Conservation (phyloP, 2,113 vertebrate species). For the Labeo rohita region DNA sequence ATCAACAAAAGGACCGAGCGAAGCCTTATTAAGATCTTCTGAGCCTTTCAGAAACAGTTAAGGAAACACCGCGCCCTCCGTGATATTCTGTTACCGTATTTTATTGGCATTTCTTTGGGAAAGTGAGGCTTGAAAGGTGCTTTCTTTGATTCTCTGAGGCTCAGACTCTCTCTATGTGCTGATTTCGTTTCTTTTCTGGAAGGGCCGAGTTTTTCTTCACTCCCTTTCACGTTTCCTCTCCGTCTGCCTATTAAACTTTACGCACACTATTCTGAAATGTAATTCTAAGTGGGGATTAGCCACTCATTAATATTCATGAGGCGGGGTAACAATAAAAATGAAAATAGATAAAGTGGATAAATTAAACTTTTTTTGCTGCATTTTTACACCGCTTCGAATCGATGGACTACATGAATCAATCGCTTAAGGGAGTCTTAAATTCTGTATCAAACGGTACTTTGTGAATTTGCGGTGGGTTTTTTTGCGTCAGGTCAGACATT, state of each 20-base stretch:
- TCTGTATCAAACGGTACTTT: background rate
- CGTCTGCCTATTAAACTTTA: conserved; percentile 78
- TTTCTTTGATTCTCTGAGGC: conserved; percentile 73
- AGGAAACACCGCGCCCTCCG: conserved; percentile 76
- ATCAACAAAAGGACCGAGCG: conserved; percentile 80
- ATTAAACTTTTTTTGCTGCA: conserved; percentile 61
- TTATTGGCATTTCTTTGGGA: conserved; percentile 74
- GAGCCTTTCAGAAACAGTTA: conserved; percentile 77
- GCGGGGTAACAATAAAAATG: conserved; percentile 68
- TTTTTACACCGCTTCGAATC: conserved; percentile 35
- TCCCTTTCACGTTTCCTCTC: conserved; percentile 63
- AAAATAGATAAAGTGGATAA: conserved; percentile 65
- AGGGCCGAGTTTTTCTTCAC: conserved; percentile 58
- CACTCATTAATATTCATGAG: conserved; percentile 82
- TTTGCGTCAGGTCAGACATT: background rate
- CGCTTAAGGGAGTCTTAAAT: background rate
- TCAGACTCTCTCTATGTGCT: conserved; percentile 54
- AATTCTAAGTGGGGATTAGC: conserved; percentile 83
- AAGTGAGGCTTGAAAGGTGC: conserved; percentile 62
- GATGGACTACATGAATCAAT: conserved; percentile 25
- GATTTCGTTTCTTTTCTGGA: conserved; percentile 62
- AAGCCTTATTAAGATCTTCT: conserved; percentile 78
- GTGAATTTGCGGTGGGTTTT: background rate
- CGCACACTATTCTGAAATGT: conserved; percentile 80
- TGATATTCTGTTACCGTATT: conserved; percentile 78